phyloP scores from a whole-genome alignment of 2,797 vertebrate genomes.

The Enteromius radiatus region DNA sequence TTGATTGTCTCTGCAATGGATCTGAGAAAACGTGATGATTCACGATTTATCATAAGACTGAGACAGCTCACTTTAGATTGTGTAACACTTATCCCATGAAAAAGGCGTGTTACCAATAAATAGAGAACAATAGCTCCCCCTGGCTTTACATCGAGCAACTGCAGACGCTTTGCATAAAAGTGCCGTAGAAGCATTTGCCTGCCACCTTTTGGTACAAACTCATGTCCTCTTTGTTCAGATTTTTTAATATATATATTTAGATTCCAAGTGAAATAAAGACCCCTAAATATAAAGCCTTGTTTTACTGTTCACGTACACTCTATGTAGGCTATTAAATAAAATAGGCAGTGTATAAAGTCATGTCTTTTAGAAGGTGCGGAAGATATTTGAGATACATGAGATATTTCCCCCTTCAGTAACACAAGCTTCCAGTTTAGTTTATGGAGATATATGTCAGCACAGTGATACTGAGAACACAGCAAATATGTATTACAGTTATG shows the following conservation, averaged over 20 bases:
- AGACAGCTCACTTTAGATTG: slow-evolving; percentile 36
- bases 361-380: neutral
- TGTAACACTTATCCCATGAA: slow-evolving; percentile 25
- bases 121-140: neutral
- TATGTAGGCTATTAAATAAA: neutral
- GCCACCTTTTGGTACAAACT: slow-evolving; percentile 31
- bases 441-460: slow-evolving; percentile 34
- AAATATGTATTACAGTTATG: slow-evolving; percentile 9
- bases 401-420: neutral
- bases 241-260: neutral
- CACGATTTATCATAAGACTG: slow-evolving; percentile 19
- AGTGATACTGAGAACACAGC: slow-evolving; percentile 35
- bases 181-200: neutral
- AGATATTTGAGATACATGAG: neutral
- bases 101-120: neutral
- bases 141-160: neutral
- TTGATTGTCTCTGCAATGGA: neutral
- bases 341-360: neutral
- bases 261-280: neutral
- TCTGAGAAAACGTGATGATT: slow-evolving; percentile 35
- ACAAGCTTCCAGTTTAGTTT: slow-evolving; percentile 16
- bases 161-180: neutral
- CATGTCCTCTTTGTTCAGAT: neutral
- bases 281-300: no score
- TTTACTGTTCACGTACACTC: neutral